Evolutionary conservation across 2,888 invertebrate species (phyloP).

Genomic region (Heliconius charithonia): DNA sequence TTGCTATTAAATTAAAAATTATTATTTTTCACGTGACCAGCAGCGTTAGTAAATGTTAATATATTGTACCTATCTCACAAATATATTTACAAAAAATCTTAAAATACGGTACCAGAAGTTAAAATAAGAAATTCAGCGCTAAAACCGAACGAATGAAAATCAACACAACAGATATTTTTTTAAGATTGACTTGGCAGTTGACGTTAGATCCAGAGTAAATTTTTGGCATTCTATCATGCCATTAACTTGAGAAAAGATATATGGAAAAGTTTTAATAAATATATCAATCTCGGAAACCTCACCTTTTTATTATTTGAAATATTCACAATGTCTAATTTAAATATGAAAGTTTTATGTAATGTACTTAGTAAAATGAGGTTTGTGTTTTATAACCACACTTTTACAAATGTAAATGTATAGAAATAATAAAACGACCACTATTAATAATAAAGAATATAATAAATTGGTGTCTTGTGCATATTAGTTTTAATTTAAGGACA

Average conservation of each 20-base stretch:
- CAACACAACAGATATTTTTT: no score
- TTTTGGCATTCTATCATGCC: background rate
- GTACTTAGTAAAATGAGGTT: conserved; percentile 66
- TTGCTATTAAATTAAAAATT: background rate
- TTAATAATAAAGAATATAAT: background rate
- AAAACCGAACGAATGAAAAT: no score
- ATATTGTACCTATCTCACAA: no score
- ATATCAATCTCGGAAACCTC: background rate
- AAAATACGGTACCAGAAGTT: no score
- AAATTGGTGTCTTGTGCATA: no score
- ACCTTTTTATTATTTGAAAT: background rate
- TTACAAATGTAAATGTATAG: background rate
- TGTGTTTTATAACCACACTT: conserved; percentile 40
- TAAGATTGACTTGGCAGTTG: background rate
- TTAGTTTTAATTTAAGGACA: background rate
- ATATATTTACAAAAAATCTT: no score
- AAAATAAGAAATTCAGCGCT: no score
- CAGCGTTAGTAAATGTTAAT: no score
- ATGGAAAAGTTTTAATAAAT: background rate
- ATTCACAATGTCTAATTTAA: conserved; percentile 60
- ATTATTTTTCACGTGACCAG: no score
- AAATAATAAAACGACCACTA: background rate
- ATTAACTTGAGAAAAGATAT: background rate
- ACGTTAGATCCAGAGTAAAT: background rate
- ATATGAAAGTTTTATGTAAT: conserved; percentile 62